Evolutionary conservation across 2,113 vertebrate species (phyloP), one percentile per base, ranked within the genome.

Genomic region (Neodon shergylaensis): DNA sequence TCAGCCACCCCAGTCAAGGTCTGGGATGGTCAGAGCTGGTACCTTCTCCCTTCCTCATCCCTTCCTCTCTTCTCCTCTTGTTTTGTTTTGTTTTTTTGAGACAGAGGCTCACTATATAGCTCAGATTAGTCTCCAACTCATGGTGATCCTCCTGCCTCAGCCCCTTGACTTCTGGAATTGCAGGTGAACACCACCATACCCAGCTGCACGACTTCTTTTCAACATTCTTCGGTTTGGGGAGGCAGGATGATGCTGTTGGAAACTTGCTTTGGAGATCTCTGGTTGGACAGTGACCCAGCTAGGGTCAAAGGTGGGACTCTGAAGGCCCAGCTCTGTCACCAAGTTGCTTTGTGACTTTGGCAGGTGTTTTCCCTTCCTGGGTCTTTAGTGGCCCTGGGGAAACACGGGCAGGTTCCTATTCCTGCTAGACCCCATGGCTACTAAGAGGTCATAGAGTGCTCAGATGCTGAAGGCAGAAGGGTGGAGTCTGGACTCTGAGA

Each of bases 21-120:
- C 66, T 52, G 68, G 65, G 36, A 28, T 44, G n/a, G 61, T 4
- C 81, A 39, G 68, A 24, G 21, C 22, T 58, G 5, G 58, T 58
- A 58, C 58, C 24, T 63, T 16, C 54, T 14, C 16, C n/a, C n/a
- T n/a, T n/a, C n/a, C n/a, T n/a, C n/a, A n/a, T 8, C 24, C 42
- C 44, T 31, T 33, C 1, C 77, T 19, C 42, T 6, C 44, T 28
- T 14, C 22, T 1, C 1, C 24, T 4, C 1, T 8, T 65, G 9
- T 26, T 61, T 44, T 84, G 4, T n/a, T 79, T 49, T 86, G 21
- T n/a, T n/a, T n/a, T n/a, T 49, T 66, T 86, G 21, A 72, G 47
- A 44, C 8, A 24, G 33, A 65, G 42, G 44, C 63, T 66, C 39
- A 87, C 21, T 52, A 49, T 87, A 49, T 70, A 49, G 44, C 12